Evolutionary conservation across 1,140 invertebrate genomes (phyloP).

Genomic region (Chelonus insularis): DNA sequence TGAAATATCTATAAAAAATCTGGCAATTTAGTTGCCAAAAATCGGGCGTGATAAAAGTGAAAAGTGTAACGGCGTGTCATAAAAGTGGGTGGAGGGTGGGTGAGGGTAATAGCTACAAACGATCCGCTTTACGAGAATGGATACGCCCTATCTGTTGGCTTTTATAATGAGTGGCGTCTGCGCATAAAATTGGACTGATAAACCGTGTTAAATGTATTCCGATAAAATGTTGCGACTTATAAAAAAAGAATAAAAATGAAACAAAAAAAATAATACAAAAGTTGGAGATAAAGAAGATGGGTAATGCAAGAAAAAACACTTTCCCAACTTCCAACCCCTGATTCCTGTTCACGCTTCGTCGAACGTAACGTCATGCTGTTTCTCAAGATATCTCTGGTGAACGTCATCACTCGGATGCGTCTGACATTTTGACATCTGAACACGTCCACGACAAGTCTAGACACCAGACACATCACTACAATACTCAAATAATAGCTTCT

Average conservation of each 20-base stretch:
- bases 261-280: neutral
- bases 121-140: constrained; percentile 30
- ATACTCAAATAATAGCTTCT: too few relatives aligned
- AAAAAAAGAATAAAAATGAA: neutral
- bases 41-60: constrained; percentile 9
- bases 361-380: neutral
- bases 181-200: neutral
- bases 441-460: constrained; percentile 6
- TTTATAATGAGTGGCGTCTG: constrained; percentile 25
- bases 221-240: neutral
- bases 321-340: neutral
- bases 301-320: neutral
- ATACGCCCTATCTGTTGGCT: constrained; percentile 27
- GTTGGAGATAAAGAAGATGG: neutral
- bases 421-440: constrained; percentile 22
- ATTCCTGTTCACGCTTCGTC: constrained; percentile 6
- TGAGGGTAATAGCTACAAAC: constrained; percentile 29
- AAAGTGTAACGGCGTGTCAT: constrained; percentile 10
- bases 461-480: neutral
- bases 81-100: neutral
- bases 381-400: neutral
- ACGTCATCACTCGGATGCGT: constrained; percentile 16
- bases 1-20: too few relatives aligned
- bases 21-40: too few relatives aligned
- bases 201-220: neutral